Conservation (phyloP, 1,140 invertebrate genomes). For the Drosophila mojavensis region DNA sequence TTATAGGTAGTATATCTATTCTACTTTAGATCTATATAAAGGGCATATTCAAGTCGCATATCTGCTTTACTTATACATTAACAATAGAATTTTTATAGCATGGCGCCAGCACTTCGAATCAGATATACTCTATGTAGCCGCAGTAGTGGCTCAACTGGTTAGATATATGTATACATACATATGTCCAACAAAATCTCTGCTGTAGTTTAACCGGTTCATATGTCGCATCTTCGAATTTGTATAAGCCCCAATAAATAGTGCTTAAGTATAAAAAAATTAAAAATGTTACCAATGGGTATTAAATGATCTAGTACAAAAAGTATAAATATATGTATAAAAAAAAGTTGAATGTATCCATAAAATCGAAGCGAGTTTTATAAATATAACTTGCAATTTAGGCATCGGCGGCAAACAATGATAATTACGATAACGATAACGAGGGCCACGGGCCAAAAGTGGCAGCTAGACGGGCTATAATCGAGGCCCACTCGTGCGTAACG, state of each 20-base stretch:
- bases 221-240: background rate
- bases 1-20: background rate
- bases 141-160: background rate
- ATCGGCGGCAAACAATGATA: slow-evolving; percentile 4
- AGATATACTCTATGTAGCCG: background rate
- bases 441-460: slow-evolving; percentile 37
- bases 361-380: slow-evolving; percentile 22
- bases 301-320: slow-evolving; percentile 13
- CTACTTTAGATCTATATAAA: background rate
- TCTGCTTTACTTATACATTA: background rate
- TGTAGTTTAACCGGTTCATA: background rate
- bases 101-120: slow-evolving; percentile 5
- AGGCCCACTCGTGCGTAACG: slow-evolving; percentile 44
- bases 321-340: slow-evolving; percentile 10
- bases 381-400: slow-evolving; percentile 28
- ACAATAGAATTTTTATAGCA: background rate
- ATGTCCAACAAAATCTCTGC: too few relatives aligned
- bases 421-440: slow-evolving; percentile 28
- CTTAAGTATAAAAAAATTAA: background rate
- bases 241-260: background rate
- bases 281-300: too few relatives aligned
- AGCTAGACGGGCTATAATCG: slow-evolving; percentile 28
- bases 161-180: background rate
- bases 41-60: slow-evolving; percentile 4
- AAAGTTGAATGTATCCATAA: slow-evolving; percentile 40